Evolutionary conservation across 2,888 invertebrate genomes (phyloP).

Genomic region (Calameuta idolon): DNA sequence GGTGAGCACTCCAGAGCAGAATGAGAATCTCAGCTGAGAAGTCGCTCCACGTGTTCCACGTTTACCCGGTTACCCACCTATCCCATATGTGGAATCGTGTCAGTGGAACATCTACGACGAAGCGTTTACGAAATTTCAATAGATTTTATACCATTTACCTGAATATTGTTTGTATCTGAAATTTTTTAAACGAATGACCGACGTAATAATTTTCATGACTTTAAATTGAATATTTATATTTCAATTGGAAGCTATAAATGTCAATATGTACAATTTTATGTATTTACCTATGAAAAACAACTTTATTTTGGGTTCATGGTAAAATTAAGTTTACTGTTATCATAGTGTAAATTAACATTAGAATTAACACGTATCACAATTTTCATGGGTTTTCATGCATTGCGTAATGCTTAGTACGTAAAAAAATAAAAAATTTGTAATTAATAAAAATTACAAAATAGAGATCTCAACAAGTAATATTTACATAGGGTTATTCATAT

Average conservation of each 20-base stretch:
- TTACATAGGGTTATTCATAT: not conserved
- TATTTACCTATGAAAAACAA: too few species aligned
- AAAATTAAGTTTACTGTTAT: too few species aligned
- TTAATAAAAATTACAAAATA: not conserved
- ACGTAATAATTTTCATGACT: not conserved
- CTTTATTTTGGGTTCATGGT: too few species aligned
- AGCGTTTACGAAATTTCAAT: not conserved
- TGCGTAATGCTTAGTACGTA: too few species aligned
- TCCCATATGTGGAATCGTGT: not conserved
- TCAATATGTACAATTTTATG: too few species aligned
- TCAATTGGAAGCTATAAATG: too few species aligned
- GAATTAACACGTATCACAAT: too few species aligned
- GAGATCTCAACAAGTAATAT: not conserved
- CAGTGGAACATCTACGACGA: not conserved
- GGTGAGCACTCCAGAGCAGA: not conserved
- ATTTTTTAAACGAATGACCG: not conserved
- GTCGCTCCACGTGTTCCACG: not conserved
- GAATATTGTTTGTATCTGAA: not conserved
- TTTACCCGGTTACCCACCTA: not conserved
- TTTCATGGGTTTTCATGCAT: too few species aligned
- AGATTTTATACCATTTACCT: too few species aligned
- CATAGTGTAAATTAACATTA: too few species aligned
- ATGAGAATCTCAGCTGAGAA: not conserved
- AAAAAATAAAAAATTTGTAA: not conserved
- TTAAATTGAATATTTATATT: not conserved